Conservation (phyloP, 2,888 invertebrate species). For the Megaustenia siamemsis region DNA sequence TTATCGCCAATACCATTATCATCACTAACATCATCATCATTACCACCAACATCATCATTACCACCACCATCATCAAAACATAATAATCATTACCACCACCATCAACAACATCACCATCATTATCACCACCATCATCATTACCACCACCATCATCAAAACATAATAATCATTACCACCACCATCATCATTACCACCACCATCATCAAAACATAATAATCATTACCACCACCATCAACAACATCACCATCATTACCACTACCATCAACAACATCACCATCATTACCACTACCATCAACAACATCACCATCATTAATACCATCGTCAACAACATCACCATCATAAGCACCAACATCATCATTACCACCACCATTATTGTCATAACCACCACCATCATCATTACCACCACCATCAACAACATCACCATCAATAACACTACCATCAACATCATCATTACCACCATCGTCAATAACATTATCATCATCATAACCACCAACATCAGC, state of each 20-base stretch:
- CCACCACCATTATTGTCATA: background rate
- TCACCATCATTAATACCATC: slow-evolving; percentile 23
- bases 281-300: slow-evolving; percentile 19
- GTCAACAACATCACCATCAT: slow-evolving; percentile 30
- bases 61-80: background rate
- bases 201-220: background rate
- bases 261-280: background rate
- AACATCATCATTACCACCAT: slow-evolving; percentile 1
- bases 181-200: background rate
- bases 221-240: background rate
- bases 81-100: background rate
- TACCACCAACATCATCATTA: background rate
- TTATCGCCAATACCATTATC: no score
- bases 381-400: slow-evolving; percentile 27
- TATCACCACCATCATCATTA: background rate
- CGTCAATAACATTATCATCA: background rate
- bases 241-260: background rate
- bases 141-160: background rate
- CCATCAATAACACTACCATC: slow-evolving; percentile 9
- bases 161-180: background rate
- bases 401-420: background rate
- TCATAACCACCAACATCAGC: background rate
- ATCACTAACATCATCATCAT: background rate
- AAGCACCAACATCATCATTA: background rate
- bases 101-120: background rate